Percentiles rank a stretch among this genome's conserved stretches.
Conservation (phyloP, 2,888 invertebrate genomes). For the Lymantria monacha region DNA sequence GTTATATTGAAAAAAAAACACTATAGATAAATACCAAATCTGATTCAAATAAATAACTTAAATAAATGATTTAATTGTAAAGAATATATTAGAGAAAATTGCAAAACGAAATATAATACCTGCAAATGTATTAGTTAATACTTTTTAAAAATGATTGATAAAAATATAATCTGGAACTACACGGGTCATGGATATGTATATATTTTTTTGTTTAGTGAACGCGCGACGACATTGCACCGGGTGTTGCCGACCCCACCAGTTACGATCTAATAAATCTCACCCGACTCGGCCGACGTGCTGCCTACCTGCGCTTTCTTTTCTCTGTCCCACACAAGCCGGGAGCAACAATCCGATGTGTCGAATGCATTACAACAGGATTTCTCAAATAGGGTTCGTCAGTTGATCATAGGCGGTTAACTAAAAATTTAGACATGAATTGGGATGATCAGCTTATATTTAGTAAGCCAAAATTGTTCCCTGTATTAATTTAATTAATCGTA, state of each 20-base stretch:
- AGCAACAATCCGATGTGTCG: constrained; percentile 50
- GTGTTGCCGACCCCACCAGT: constrained; percentile 69
- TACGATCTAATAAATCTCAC: constrained; percentile 80
- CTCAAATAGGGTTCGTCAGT: background rate
- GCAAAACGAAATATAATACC: too few species aligned
- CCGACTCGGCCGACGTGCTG: constrained; percentile 50
- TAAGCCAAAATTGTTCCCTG: too few species aligned
- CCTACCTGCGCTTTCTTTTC: constrained; percentile 79
- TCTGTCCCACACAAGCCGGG: constrained; percentile 65
- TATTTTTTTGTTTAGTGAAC: constrained; percentile 39
- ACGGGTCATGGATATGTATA: constrained; percentile 24
- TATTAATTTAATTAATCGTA: too few species aligned
- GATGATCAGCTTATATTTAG: too few species aligned
- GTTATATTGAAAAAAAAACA: too few species aligned
- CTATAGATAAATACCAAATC: too few species aligned
- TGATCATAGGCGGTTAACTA: constrained; percentile 18
- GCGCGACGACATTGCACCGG: constrained; percentile 53
- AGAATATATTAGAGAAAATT: too few species aligned
- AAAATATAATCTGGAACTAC: constrained; percentile 11
- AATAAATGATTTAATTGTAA: too few species aligned
- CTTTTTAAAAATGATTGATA: background rate
- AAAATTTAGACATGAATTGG: constrained; percentile 15
- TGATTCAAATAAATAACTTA: too few species aligned
- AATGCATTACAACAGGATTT: constrained; percentile 44
- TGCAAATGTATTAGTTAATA: background rate